Percentiles rank a stretch among this genome's conserved stretches.
These are phyloP conservation scores for Coptodon bakossiorum DNA, from an alignment of 2,113 vertebrate species.

Conservation along the genomic window DNA sequence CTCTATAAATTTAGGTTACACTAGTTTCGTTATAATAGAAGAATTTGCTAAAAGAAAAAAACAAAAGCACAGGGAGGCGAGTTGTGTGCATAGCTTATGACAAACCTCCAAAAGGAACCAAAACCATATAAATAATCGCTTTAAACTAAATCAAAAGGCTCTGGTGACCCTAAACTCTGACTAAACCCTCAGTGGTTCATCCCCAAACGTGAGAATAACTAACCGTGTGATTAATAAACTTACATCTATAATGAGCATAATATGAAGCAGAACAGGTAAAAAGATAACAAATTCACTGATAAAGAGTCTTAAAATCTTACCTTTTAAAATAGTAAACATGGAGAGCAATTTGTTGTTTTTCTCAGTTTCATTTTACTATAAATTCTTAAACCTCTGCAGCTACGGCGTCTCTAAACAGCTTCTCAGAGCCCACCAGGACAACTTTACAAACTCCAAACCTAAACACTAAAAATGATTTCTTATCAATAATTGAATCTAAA, in stretches of 20 bases:
- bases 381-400: neutral
- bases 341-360: neutral
- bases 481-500: neutral
- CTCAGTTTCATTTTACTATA: rapidly evolving
- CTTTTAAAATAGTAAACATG: neutral
- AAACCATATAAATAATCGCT: slow-evolving; percentile 41
- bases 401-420: neutral
- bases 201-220: slow-evolving; percentile 26
- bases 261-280: neutral
- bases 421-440: neutral
- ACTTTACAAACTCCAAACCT: neutral
- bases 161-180: slow-evolving; percentile 1
- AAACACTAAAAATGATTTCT: neutral
- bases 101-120: slow-evolving; percentile 12
- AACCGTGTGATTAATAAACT: neutral
- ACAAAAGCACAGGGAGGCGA: slow-evolving; percentile 17
- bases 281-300: neutral
- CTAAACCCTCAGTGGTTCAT: slow-evolving; percentile 46
- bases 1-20: slow-evolving; percentile 7
- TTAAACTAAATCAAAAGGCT: slow-evolving; percentile 1
- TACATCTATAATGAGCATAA: neutral
- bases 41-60: neutral
- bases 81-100: slow-evolving; percentile 64
- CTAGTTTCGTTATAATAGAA: slow-evolving; percentile 37
- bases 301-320: neutral